Base-by-base conservation (phyloP, 2,888 invertebrate genomes). In the Lottia gigantea region DNA sequence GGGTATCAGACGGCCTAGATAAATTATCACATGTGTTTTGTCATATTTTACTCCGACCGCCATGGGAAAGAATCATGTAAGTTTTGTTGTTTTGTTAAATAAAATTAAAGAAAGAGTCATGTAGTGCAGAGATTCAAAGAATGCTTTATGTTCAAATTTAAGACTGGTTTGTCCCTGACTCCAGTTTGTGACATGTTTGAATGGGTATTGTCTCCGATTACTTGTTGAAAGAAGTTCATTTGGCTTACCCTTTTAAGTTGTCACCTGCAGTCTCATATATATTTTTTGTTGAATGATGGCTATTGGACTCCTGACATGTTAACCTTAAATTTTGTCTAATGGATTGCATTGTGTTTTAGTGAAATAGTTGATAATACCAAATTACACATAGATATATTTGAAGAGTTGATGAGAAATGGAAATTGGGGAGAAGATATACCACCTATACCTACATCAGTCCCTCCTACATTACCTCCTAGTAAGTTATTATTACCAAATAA, bases 61-160 rank as follows among this genome's bases (percentile, higher is more conserved):
- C 93, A 8, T 94, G 93, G 94, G 93, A 93, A 61, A 90, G 92
- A 82, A 93, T 94, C 77, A 92, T 93, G 93, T 93, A 90, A 91
- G 92, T 90, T 12, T 45, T 14, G 6, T 19, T 61, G 11, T n/a
- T n/a, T n/a, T n/a, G n/a, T n/a, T n/a, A n/a, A n/a, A n/a, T n/a
- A n/a, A n/a, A n/a, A n/a, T n/a, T n/a, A n/a, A n/a, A n/a, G n/a
- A n/a, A n/a, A n/a, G n/a, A n/a, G n/a, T n/a, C n/a, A n/a, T n/a
- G n/a, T n/a, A n/a, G n/a, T n/a, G n/a, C n/a, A n/a, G n/a, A n/a
- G n/a, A n/a, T n/a, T n/a, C n/a, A n/a, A 16, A 15, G 15, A 25
- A n/a, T 26, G 15, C 6, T 55, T 12, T 15, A 55, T 11, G 49
- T 49, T 15, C 15, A 15, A 55, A 15, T 23, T 23, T 19, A 49